Evolutionary conservation across 1,140 invertebrate genomes (phyloP), one percentile per base, ranked within the genome.

Genomic region (Popillia japonica): DNA sequence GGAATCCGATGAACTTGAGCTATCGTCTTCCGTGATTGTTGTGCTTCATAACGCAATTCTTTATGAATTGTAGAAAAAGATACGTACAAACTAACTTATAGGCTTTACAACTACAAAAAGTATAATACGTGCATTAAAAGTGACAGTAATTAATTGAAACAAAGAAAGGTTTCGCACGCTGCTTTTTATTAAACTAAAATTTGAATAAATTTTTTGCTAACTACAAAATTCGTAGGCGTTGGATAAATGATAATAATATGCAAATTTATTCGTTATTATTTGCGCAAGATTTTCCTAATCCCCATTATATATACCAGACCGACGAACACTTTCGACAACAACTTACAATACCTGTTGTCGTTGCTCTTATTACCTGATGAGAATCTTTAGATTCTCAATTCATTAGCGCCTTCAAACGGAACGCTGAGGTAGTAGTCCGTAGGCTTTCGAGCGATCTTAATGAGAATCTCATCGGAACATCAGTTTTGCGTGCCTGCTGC

Each of bases 391-490:
- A 20, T 22, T 68, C 61, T 68, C 61, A 68, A 68, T 68, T 68
- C 22, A 68, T 68, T 68, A 68, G 22, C 61, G 61, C 61, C 48
- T 55, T 55, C 11, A 17, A 55, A 20, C 61, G 22, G 27, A 68
- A 68, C 61, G 17, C 11, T 68, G 61, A 68, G 44, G n/a, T 17
- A 23, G 61, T 22, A 10, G 61, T 68, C 22, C 22, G 22, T 22
- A 10, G 44, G 22, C 20, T 68, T 68, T 68, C 61, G 23, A 68
- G 2, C 61, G 22, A 68, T 68, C 61, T 68, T 68, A 68, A 68
- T 68, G 61, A 68, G 61, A 27, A 68, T 68, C 61, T 68, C 61
- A 68, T 68, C 61, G 61, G 61, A 68, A 68, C 61, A 68, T 68
- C 61, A 34, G 61, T 68, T 68, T 68, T 14, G 20, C 61, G 22